Evolutionary conservation across 2,113 vertebrate genomes (phyloP).

Genomic region (Syngnathus typhle): DNA sequence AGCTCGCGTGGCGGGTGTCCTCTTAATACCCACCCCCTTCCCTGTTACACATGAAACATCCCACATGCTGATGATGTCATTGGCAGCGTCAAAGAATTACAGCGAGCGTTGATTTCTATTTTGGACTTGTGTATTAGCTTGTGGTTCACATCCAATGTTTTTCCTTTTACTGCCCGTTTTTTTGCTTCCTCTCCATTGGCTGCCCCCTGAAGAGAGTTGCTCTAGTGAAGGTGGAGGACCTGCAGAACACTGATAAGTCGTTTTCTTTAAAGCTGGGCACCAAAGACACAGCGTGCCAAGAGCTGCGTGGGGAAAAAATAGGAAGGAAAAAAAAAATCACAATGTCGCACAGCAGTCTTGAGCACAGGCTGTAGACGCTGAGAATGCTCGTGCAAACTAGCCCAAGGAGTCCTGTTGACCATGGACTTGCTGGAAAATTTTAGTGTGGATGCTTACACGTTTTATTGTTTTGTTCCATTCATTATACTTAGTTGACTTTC

Average conservation of each 20-base stretch:
- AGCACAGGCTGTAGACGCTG: neutral
- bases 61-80: conserved; percentile 11
- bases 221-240: conserved; percentile 56
- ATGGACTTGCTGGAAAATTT: too few species aligned
- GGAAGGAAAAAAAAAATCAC: neutral
- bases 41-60: conserved; percentile 4
- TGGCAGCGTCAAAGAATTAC: neutral
- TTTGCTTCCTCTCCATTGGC: conserved; percentile 18
- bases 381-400: neutral
- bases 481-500: too few species aligned
- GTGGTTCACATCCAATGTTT: conserved; percentile 16
- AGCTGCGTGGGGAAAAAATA: conserved; percentile 30
- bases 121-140: conserved; percentile 7
- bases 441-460: too few species aligned
- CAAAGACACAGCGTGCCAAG: conserved; percentile 43
- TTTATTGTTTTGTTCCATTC: too few species aligned
- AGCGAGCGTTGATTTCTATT: neutral
- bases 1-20: neutral
- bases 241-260: conserved; percentile 69
- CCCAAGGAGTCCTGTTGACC: too few species aligned
- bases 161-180: conserved; percentile 6
- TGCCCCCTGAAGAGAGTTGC: conserved; percentile 29
- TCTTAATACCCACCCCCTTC: neutral
- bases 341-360: neutral
- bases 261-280: conserved; percentile 55